phyloP scores from a whole-genome alignment of 1,140 invertebrate species.

The Battus philenor region DNA sequence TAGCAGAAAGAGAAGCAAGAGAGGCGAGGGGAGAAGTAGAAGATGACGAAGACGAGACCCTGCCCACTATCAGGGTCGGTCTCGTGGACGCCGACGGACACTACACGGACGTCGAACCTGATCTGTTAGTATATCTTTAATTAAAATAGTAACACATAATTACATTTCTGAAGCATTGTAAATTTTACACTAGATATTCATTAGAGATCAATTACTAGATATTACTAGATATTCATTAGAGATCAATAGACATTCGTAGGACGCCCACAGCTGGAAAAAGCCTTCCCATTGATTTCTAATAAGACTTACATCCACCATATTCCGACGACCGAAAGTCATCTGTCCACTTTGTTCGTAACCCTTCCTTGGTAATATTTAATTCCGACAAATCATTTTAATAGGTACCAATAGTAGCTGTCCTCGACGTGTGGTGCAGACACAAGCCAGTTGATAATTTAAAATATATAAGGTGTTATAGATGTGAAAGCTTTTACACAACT shows the following conservation, averaged over 20 bases:
- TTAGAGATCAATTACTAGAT: neutral
- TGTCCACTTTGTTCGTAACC: no score
- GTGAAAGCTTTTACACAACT: neutral
- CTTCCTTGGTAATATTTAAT: no score
- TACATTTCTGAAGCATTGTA: neutral
- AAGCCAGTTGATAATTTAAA: neutral
- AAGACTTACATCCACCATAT: neutral
- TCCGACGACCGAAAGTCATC: no score
- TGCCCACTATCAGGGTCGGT: constrained; percentile 66
- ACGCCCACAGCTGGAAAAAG: no score
- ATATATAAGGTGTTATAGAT: neutral
- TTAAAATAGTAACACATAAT: neutral
- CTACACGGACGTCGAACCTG: constrained; percentile 67
- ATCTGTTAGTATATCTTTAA: constrained; percentile 53
- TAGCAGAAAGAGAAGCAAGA: constrained; percentile 63
- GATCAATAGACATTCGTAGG: no score
- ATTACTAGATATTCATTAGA: neutral
- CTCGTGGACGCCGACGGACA: constrained; percentile 68
- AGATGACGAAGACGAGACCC: constrained; percentile 65
- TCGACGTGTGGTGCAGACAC: no score
- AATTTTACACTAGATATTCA: no score
- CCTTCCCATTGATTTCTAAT: neutral
- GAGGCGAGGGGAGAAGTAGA: constrained; percentile 63
- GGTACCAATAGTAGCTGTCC: no score
- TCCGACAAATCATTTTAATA: no score